Conservation (phyloP, 2,113 vertebrate species). For the Sapajus apella region DNA sequence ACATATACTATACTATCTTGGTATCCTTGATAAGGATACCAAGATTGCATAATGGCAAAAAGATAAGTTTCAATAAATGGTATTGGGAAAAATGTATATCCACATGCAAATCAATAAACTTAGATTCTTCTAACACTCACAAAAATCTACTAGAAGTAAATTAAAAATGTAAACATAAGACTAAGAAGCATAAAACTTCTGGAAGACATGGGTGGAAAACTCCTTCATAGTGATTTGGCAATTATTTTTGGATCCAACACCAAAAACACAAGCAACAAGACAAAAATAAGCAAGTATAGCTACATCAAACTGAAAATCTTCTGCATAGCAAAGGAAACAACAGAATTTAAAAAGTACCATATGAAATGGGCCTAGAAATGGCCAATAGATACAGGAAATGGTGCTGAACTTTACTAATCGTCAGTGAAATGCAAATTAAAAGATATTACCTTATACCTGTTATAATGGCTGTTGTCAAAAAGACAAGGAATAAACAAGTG, state of each 20-base stretch:
- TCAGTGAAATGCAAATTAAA: not conserved
- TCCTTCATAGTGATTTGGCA: not conserved
- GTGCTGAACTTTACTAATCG: too few relatives aligned
- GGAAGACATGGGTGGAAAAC: not conserved
- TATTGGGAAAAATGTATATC: too few relatives aligned
- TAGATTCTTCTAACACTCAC: too few relatives aligned
- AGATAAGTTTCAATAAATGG: not conserved
- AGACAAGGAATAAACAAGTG: not conserved
- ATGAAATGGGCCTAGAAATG: too few relatives aligned
- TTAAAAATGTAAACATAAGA: not conserved
- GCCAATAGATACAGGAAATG: too few relatives aligned
- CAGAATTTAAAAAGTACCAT: too few relatives aligned
- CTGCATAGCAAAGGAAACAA: too few relatives aligned
- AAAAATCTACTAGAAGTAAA: too few relatives aligned
- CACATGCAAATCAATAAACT: too few relatives aligned
- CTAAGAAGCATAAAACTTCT: not conserved
- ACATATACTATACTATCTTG: too few relatives aligned
- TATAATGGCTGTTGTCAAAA: not conserved
- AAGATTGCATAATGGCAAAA: not conserved
- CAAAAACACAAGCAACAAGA: not conserved
- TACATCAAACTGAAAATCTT: too few relatives aligned
- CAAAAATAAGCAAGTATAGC: too few relatives aligned
- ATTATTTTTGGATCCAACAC: not conserved
- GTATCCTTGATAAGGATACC: not conserved
- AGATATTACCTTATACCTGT: not conserved